Evolutionary conservation across 2,888 invertebrate species (phyloP).

Genomic region (Hypercompe scribonia): DNA sequence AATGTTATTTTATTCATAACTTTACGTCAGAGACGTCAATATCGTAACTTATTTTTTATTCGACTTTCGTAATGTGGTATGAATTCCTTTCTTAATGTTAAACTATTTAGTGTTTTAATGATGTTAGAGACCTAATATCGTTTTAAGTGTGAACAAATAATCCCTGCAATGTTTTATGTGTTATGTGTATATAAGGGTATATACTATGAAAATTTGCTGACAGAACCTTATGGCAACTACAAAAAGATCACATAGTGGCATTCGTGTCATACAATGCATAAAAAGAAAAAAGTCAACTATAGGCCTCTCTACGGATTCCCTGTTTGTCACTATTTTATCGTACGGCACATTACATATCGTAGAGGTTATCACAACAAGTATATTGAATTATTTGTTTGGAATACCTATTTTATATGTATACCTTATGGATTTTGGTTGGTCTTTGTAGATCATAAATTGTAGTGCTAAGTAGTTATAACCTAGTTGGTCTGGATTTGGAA

Average conservation of each 20-base stretch:
- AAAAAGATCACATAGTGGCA: not conserved
- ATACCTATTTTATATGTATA: constrained; percentile 17
- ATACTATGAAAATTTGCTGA: too few relatives aligned
- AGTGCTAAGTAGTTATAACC: not conserved
- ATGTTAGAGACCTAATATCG: not conserved
- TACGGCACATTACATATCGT: not conserved
- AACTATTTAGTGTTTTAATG: not conserved
- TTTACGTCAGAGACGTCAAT: not conserved
- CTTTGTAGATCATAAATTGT: not conserved
- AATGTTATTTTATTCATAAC: too few relatives aligned
- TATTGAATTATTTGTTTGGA: constrained; percentile 40
- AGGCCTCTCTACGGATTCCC: constrained; percentile 30
- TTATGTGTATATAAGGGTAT: too few relatives aligned
- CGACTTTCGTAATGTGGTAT: not conserved
- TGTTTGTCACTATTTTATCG: constrained; percentile 33
- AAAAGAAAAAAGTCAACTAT: not conserved
- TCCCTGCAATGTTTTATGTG: not conserved
- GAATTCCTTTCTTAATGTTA: not conserved
- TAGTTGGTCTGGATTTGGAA: not conserved
- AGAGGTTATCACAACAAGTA: constrained; percentile 44
- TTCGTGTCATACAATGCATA: not conserved
- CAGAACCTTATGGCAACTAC: not conserved
- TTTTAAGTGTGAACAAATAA: not conserved
- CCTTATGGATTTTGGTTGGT: constrained; percentile 11
- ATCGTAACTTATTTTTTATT: not conserved